phyloP scores from a whole-genome alignment of 2,113 vertebrate genomes.

The Collichthys lucidus region DNA sequence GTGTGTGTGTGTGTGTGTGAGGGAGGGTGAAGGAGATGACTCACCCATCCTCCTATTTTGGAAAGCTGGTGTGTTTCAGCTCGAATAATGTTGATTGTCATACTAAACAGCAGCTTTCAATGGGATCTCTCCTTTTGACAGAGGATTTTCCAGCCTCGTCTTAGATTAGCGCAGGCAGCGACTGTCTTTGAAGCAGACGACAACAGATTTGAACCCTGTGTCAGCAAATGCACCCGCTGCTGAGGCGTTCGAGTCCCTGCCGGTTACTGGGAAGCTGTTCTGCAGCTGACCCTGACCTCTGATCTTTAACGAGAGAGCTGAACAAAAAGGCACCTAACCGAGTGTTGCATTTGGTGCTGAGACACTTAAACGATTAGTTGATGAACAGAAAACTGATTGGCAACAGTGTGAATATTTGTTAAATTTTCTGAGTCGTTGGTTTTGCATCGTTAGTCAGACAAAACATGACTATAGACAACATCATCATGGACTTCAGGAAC shows the following conservation, averaged over 20 bases:
- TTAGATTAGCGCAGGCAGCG: neutral
- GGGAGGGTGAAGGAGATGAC: constrained; percentile 50
- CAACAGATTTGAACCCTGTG: neutral
- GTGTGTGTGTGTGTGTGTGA: constrained; percentile 37
- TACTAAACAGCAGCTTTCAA: neutral
- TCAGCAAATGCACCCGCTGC: neutral
- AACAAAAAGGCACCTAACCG: neutral
- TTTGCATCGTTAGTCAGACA: neutral
- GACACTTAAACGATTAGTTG: neutral
- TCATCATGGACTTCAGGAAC: neutral
- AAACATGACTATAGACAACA: neutral
- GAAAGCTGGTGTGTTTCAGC: constrained; percentile 67
- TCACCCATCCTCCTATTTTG: constrained; percentile 66
- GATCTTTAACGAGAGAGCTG: neutral
- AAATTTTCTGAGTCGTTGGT: neutral
- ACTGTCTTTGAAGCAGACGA: neutral
- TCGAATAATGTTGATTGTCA: constrained; percentile 27
- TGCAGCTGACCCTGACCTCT: constrained; percentile 3
- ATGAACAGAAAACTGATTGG: neutral
- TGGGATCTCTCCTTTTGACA: too few species aligned
- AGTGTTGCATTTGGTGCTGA: neutral
- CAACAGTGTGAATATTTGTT: neutral
- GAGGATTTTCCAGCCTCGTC: neutral
- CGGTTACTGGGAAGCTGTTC: neutral
- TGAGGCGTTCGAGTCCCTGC: neutral